Base-by-base conservation (phyloP, 2,888 invertebrate genomes). In the Chaitophorus viminalis region DNA sequence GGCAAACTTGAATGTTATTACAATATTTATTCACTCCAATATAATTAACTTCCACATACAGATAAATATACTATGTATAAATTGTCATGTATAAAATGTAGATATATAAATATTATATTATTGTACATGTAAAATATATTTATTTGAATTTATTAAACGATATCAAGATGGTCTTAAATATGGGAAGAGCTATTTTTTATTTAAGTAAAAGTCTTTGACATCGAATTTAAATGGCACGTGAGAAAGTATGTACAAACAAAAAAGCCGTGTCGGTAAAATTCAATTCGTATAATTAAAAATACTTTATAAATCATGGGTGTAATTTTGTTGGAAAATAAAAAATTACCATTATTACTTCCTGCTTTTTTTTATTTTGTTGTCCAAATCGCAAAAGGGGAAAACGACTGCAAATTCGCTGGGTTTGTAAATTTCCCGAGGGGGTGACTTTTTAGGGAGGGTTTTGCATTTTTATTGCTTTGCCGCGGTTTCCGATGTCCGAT, bases 401-500 rank as follows among this genome's bases (percentile, higher is more conserved):
- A 75, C 82, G 68, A 76, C 84, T 31, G 54, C 39, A 6, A 81
- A 79, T 81, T 87, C 74, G 29, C 74, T 60, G 79, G 39, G 65
- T 68, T 72, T 39, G 65, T 39, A 60, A 81, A 87, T 87, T 87
- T 87, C 87, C 87, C 87, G 87, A 31, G 87, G 81, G 87, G 72
- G 81, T 25, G 74, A 87, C 87, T 79, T 87, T 87, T 87, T 74
- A 79, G 87, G 87, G 81, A 87, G 81, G 87, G 72, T 81, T 87
- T 81, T 68, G 79, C 87, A 74, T 87, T 87, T 86, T 87, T 87
- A 87, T 87, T 81, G 87, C 87, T 29, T 72, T 29, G 25, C 65
- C 60, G 87, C 39, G 87, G 86, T 86, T 86, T 86, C 79, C 86
- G 86, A 86, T 87, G 87, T 87, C 87, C 87, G 74, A 87, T 74